A percentile compares a stretch with the other conserved stretches of the same genome.
Evolutionary conservation across 2,113 vertebrate genomes (phyloP).

Genomic region (pig (Sus scrofa)): DNA sequence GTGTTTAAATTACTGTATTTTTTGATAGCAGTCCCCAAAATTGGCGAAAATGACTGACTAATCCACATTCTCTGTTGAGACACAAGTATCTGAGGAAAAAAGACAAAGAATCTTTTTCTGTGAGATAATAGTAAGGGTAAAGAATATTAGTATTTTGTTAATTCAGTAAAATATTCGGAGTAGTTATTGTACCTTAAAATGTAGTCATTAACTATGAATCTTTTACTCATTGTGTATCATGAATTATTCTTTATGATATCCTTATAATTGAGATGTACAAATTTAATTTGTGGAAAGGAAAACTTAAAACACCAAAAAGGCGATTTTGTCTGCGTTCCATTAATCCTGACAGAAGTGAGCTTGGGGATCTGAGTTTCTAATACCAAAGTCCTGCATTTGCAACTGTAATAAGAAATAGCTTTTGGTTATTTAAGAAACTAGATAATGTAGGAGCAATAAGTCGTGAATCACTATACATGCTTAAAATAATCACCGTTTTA

Average conservation of each 20-base stretch:
- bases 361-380: background rate
- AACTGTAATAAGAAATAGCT: background rate
- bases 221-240: background rate
- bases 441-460: background rate
- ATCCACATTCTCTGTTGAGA: background rate
- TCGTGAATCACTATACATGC: background rate
- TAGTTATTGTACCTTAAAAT: background rate
- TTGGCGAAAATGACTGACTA: constrained; percentile 1
- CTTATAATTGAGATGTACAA: background rate
- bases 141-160: background rate
- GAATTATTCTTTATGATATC: background rate
- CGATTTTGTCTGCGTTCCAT: background rate
- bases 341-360: background rate
- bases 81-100: background rate
- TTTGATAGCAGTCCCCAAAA: constrained; percentile 54
- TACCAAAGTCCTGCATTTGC: background rate
- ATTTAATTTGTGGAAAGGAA: constrained; percentile 19
- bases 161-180: background rate
- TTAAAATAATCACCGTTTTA: constrained; percentile 4
- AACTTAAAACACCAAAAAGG: background rate
- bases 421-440: constrained; percentile 38
- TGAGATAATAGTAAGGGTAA: background rate
- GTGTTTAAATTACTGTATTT: constrained; percentile 53
- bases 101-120: constrained; percentile 12
- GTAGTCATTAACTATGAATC: background rate